Conservation (phyloP, 2,888 invertebrate species). For the Buathra laborator region DNA sequence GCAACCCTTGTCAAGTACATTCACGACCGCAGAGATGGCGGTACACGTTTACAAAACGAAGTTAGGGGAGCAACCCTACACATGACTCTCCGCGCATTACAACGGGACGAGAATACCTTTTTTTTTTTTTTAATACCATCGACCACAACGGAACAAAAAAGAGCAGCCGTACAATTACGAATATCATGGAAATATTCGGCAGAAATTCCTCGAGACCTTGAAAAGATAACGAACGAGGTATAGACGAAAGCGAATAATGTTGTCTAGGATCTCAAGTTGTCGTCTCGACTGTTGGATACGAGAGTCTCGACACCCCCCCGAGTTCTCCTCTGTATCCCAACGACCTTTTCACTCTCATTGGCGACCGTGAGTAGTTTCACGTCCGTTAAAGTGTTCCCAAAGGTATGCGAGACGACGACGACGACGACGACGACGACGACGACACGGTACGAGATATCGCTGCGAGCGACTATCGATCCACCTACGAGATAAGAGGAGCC, state of each 20-base stretch:
- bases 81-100: too few species aligned
- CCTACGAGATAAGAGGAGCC: constrained; percentile 78
- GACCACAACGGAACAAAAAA: too few species aligned
- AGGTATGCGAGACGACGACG: constrained; percentile 65
- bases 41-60: background rate
- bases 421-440: constrained; percentile 55
- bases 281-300: constrained; percentile 7
- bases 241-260: constrained; percentile 47
- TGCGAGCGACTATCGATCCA: constrained; percentile 78
- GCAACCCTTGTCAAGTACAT: constrained; percentile 15
- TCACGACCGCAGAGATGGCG: constrained; percentile 24
- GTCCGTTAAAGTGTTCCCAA: constrained; percentile 55
- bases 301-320: constrained; percentile 8
- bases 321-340: background rate
- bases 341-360: constrained; percentile 39
- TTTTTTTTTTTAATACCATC: too few species aligned
- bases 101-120: too few species aligned
- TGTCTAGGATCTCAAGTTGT: constrained; percentile 28
- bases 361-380: constrained; percentile 29
- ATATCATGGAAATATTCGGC: too few species aligned
- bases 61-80: too few species aligned
- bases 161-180: too few species aligned
- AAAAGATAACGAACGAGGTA: background rate
- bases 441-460: constrained; percentile 70
- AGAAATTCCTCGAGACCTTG: too few species aligned